Evolutionary conservation across 1,140 invertebrate genomes (phyloP), one percentile per base, ranked within the genome.

Genomic region (Telenomus remus): DNA sequence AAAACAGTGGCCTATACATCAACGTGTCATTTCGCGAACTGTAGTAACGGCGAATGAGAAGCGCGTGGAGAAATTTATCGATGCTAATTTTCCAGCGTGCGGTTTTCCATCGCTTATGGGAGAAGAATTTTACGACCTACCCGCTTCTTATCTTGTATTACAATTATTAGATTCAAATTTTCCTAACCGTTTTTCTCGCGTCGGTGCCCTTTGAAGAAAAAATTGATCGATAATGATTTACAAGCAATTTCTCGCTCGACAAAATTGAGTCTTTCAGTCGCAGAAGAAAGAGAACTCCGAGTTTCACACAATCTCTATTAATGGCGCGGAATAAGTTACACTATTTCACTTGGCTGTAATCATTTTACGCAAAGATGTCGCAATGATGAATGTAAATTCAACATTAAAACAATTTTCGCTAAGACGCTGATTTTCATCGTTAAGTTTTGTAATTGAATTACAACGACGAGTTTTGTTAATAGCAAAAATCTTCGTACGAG

Each of bases 1-100:
- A 84, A 87, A 87, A 86, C 86, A 85, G 85, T 82, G 80, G 82
- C 79, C 84, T 83, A 88, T 88, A 79, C 85, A 87, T 88, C 86
- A 88, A 84, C 79, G 83, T 88, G 86, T 88, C 86, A 84, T 86
- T 87, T 82, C 81, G 80, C 81, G 79, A 80, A 80, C 79, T 76
- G 76, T 66, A 63, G 81, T 69, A 76, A 76, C 78, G 76, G 55
- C 64, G 80, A 79, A 79, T 77, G 83, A 66, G 71, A 83, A 84
- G 84, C 76, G 80, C 75, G 1, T 27, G 78, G 81, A 79, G 75
- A 86, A 88, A 88, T 88, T 88, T 88, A 88, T 88, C 84, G 85
- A 86, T 88, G 86, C 85, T 88, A 88, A 88, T 88, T 88, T 88
- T 81, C 86, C 84, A 81, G 75, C 79, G 81, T 79, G 75, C 81